phyloP scores from a whole-genome alignment of 2,888 invertebrate species.

The Tetranychus piercei region DNA sequence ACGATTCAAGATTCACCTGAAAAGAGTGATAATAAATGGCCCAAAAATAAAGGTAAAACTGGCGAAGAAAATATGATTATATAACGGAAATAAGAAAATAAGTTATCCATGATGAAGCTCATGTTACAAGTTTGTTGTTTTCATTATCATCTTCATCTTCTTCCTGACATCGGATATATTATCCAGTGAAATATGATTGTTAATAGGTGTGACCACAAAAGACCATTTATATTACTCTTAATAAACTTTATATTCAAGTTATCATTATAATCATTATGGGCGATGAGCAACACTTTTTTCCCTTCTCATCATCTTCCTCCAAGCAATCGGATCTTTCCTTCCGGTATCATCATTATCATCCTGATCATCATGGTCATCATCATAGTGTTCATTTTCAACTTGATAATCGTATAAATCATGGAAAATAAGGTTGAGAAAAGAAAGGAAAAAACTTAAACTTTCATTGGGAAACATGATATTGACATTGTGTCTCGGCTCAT shows the following conservation, averaged over 20 bases:
- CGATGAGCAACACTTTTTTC: too few relatives aligned
- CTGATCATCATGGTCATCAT: not conserved
- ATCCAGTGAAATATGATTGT: not conserved
- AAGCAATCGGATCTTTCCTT: constrained; percentile 19
- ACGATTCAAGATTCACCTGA: too few relatives aligned
- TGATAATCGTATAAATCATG: not conserved
- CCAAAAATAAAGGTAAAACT: not conserved
- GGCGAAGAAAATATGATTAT: not conserved
- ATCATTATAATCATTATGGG: not conserved
- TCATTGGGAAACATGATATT: too few relatives aligned
- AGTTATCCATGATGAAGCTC: not conserved
- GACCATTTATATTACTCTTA: not conserved
- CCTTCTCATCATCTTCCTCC: constrained; percentile 11
- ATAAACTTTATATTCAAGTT: not conserved
- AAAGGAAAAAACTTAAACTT: too few relatives aligned
- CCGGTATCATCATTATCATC: constrained; percentile 2
- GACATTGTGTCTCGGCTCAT: too few relatives aligned
- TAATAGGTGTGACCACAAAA: constrained; percentile 1
- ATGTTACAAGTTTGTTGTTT: not conserved
- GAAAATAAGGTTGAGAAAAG: too few relatives aligned
- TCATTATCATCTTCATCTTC: not conserved
- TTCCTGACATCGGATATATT: not conserved
- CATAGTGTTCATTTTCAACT: not conserved
- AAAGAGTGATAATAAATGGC: too few relatives aligned
- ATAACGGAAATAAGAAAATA: not conserved